Base-by-base conservation (phyloP, 1,140 invertebrate genomes). In the Euglossa dilemma region DNA sequence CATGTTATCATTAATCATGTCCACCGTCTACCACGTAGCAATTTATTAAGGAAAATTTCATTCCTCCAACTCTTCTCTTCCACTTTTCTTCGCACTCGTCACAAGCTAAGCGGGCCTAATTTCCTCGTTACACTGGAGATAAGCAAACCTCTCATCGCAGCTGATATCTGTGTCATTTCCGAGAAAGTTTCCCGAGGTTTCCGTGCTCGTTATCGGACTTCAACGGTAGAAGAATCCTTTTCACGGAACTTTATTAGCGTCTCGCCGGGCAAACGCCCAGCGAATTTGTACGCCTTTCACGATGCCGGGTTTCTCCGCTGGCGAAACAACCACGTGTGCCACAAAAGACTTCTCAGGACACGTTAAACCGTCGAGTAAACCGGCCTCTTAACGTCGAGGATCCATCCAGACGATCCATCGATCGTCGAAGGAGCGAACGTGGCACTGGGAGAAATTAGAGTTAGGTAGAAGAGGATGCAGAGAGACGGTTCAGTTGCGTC, bases 181-280 rank as follows among this genome's bases (percentile, higher is more conserved):
- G 5, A 25, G 47, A 18, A 73, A 73, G 20, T 61, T 52, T 36
- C 23, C 23, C 23, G 20, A 36, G 43, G 18, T 70, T 64, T 69
- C 77, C 36, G 20, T 52, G 70, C n/a, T 83, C 50, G 4, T 83
- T 72, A 77, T 85, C 56, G 23, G n/a, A 71, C n/a, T 81, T 86
- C 23, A 52, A 3, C 28, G 8, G 8, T 6, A 54, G 43, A 61
- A 54, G 43, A 61, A 66, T 79, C 47, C 63, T 78, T 43, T 59
- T 54, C 56, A 28, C 14, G 50, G 63, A 85, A 47, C 36, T 79
- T 86, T 86, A 87, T 86, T 87, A 75, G 63, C 80, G 36, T 71
- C 23, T 54, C 67, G 50, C 45, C 18, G 45, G 57, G 59, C 25
- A 63, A 76, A 77, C 61, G 72, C 12, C 56, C 54, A 25, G 7